Evolutionary conservation across 2,888 invertebrate species (phyloP).

Genomic region (Teinopalpus imperialis): DNA sequence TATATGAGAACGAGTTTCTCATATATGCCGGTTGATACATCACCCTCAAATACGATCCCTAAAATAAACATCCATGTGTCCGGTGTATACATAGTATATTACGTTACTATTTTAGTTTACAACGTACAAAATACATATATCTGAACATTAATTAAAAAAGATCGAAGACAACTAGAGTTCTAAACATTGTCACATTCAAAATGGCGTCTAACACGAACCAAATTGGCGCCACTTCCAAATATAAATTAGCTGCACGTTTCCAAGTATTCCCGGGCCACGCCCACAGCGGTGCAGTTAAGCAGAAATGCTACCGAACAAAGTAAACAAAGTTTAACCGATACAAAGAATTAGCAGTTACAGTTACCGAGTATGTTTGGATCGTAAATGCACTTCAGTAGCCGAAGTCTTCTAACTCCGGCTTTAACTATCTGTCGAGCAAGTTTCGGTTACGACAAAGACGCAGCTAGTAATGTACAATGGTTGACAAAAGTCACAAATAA

Average conservation of each 20-base stretch:
- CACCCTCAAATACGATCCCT: too few relatives aligned
- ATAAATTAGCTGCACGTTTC: constrained; percentile 42
- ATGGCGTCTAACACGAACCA: constrained; percentile 6
- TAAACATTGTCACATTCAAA: constrained; percentile 4
- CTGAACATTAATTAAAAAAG: too few relatives aligned
- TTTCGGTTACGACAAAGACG: constrained; percentile 56
- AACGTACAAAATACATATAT: too few relatives aligned
- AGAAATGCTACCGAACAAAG: constrained; percentile 41
- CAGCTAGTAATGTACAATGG: constrained; percentile 34
- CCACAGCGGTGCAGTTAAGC: constrained; percentile 33
- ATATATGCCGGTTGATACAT: too few relatives aligned
- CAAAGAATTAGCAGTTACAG: constrained; percentile 50
- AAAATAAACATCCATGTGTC: too few relatives aligned
- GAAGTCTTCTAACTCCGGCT: constrained; percentile 43
- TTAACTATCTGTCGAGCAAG: constrained; percentile 59
- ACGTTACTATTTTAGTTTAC: too few relatives aligned
- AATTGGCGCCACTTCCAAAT: constrained; percentile 54
- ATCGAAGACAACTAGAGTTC: neutral
- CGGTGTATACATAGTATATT: too few relatives aligned
- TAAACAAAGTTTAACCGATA: constrained; percentile 43
- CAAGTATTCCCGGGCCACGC: constrained; percentile 34
- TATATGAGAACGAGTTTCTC: too few relatives aligned
- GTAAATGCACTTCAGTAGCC: constrained; percentile 59
- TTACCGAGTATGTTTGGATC: constrained; percentile 49
- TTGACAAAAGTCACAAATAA: too few relatives aligned